Evolutionary conservation across 2,113 vertebrate species (phyloP).

Genomic region (Hymenochirus boettgeri): DNA sequence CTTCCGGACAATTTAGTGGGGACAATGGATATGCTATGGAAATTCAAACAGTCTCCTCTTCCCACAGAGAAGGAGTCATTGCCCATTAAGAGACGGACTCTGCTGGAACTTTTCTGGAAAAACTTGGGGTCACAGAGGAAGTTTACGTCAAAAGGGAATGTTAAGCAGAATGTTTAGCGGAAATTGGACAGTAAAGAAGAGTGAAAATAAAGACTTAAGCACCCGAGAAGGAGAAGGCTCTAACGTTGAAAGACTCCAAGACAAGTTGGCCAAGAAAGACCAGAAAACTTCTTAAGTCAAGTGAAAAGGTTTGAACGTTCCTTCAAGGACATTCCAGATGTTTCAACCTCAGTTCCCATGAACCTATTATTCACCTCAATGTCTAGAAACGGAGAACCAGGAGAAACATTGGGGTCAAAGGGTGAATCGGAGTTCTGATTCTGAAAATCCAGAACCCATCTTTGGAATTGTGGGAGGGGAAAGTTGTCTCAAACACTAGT

Average conservation of each 20-base stretch:
- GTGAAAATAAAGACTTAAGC: constrained; percentile 43
- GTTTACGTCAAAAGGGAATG: constrained; percentile 46
- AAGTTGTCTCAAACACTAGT: constrained; percentile 53
- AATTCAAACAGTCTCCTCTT: constrained; percentile 21
- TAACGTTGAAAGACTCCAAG: constrained; percentile 55
- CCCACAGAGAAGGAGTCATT: constrained; percentile 59
- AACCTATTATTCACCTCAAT: constrained; percentile 83
- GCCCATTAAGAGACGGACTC: constrained; percentile 60
- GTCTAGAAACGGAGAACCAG: constrained; percentile 60
- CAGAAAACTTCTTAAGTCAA: constrained; percentile 80
- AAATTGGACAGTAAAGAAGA: constrained; percentile 52
- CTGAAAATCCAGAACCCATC: constrained; percentile 62
- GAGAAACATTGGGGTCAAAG: constrained; percentile 40
- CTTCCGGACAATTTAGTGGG: constrained; percentile 39
- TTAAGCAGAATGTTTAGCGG: constrained; percentile 64
- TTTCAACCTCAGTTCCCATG: constrained; percentile 81
- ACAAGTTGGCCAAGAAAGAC: constrained; percentile 61
- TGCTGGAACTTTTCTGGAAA: constrained; percentile 28
- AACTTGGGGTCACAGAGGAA: constrained; percentile 52
- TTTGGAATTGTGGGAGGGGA: constrained; percentile 71
- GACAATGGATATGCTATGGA: constrained; percentile 49
- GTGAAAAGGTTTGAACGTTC: constrained; percentile 90
- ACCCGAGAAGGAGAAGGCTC: constrained; percentile 60
- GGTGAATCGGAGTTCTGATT: no score
- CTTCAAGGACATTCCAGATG: constrained; percentile 77